Evolutionary conservation across 2,797 vertebrate genomes (phyloP).

Genomic region (Manis pentadactyla): DNA sequence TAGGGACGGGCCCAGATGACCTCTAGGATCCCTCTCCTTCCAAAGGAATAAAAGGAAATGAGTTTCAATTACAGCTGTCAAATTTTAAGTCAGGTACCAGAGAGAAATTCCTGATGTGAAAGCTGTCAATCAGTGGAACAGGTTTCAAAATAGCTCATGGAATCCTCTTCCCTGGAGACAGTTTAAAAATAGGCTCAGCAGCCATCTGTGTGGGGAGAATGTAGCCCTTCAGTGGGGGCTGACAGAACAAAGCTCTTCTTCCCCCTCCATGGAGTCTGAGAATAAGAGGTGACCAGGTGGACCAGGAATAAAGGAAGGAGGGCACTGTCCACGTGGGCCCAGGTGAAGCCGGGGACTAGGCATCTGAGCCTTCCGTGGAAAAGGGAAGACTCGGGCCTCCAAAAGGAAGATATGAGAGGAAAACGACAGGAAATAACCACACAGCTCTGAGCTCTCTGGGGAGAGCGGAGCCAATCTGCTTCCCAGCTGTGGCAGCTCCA

Average conservation of each 20-base stretch:
- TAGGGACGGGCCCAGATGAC: neutral
- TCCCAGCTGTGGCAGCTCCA: constrained; percentile 9
- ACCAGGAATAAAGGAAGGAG: neutral
- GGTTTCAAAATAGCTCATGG: constrained; percentile 73
- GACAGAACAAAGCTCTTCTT: constrained; percentile 60
- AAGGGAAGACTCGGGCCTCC: neutral
- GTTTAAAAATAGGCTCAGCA: constrained; percentile 72
- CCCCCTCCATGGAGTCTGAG: neutral
- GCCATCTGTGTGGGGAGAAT: constrained; percentile 63
- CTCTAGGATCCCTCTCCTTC: constrained; percentile 42
- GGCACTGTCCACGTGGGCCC: neutral
- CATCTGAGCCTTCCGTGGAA: constrained; percentile 7
- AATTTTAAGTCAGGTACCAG: constrained; percentile 62
- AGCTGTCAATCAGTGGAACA: constrained; percentile 71
- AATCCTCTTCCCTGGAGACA: constrained; percentile 70
- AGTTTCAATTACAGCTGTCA: neutral
- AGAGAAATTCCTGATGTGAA: constrained; percentile 69
- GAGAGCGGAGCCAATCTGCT: constrained; percentile 50
- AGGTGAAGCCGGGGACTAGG: constrained; percentile 23
- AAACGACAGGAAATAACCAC: constrained; percentile 65
- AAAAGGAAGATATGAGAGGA: neutral
- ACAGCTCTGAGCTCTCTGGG: neutral
- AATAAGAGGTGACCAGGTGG: constrained; percentile 42
- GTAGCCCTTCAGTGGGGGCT: constrained; percentile 5
- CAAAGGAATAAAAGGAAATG: constrained; percentile 60